phyloP scores from a whole-genome alignment of 2,113 vertebrate genomes.

The Herpetotheres cachinnans region DNA sequence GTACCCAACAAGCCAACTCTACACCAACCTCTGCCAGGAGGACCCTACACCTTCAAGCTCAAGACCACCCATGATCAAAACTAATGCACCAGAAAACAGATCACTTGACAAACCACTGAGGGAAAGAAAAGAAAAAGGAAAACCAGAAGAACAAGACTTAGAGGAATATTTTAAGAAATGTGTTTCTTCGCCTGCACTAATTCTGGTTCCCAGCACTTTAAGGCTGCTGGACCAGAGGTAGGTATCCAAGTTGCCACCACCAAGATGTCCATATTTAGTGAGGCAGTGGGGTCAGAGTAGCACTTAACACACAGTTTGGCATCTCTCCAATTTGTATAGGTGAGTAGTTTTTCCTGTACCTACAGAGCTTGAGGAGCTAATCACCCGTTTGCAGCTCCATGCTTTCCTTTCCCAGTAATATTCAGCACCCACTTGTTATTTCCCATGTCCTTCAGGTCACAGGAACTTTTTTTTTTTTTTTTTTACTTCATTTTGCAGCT shows the following conservation, averaged over 20 bases:
- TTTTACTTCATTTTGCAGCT: neutral
- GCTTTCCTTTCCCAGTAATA: no score
- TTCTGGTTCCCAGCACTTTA: neutral
- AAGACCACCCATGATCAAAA: neutral
- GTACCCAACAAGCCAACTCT: neutral
- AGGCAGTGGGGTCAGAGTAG: neutral
- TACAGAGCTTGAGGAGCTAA: neutral
- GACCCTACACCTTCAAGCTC: neutral
- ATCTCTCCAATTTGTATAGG: neutral
- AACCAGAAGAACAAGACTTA: neutral
- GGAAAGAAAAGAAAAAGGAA: neutral
- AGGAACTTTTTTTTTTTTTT: no score
- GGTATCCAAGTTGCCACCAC: neutral
- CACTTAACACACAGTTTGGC: neutral
- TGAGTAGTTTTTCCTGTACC: neutral
- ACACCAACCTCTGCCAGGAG: neutral
- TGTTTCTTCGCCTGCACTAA: neutral
- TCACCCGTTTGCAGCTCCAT: neutral
- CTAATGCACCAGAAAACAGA: neutral
- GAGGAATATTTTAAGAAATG: neutral
- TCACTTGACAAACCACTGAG: neutral
- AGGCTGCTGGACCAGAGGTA: neutral
- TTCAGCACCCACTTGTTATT: neutral
- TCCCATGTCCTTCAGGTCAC: rapidly evolving
- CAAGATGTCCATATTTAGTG: neutral